A percentile compares a stretch with the other conserved stretches of the same genome.
Evolutionary conservation across 2,888 invertebrate species (phyloP).

Genomic region (Brachyptera risi): DNA sequence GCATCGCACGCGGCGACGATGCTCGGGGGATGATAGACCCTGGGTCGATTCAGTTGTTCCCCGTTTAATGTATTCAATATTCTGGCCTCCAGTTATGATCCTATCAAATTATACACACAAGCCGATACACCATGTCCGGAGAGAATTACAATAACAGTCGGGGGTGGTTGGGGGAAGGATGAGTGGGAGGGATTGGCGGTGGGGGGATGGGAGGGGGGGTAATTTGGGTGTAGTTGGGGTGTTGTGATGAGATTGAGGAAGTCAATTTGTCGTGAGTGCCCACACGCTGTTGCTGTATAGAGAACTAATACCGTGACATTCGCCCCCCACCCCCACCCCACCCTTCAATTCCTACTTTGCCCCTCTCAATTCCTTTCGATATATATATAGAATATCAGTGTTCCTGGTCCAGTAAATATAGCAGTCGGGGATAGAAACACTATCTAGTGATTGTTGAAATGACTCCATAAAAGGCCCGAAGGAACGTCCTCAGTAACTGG

Average conservation of each 20-base stretch:
- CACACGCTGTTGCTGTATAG: conserved; percentile 24
- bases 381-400: conserved; percentile 15
- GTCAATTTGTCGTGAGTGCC: conserved; percentile 34
- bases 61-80: conserved; percentile 31
- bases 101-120: conserved; percentile 25
- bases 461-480: conserved; percentile 23
- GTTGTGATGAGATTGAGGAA: conserved; percentile 25
- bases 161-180: not conserved
- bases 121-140: conserved; percentile 1
- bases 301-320: conserved; percentile 6
- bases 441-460: conserved; percentile 28
- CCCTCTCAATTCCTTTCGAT: not conserved
- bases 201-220: conserved; percentile 9
- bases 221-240: conserved; percentile 14
- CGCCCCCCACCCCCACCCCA: not conserved
- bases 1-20: not conserved
- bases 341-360: not conserved
- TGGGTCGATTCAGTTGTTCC: conserved; percentile 14
- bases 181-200: not conserved
- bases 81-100: conserved; percentile 27
- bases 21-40: not conserved
- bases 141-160: conserved; percentile 22
- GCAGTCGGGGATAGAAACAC: not conserved
- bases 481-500: conserved; percentile 7
- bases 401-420: conserved; percentile 4